Percentiles rank a stretch among this genome's conserved stretches.
Evolutionary conservation across 2,113 vertebrate species (phyloP).

Genomic region (Planiliza haematocheilus): DNA sequence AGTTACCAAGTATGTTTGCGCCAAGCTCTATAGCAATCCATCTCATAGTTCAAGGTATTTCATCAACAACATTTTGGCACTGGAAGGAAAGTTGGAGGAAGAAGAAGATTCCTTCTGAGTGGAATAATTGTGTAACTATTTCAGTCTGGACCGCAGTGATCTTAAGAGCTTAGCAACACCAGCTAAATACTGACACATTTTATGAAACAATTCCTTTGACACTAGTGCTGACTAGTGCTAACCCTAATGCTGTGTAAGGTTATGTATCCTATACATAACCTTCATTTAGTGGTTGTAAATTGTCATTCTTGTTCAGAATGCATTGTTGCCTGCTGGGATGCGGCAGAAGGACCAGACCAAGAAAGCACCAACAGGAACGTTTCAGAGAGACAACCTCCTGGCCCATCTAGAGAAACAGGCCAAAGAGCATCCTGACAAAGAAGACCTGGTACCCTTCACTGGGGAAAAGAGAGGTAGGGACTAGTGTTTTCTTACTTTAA

Average conservation of each 20-base stretch:
- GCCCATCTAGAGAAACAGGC: slow-evolving; percentile 97
- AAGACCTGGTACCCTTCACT: slow-evolving; percentile 95
- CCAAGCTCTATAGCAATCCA: background rate
- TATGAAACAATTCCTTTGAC: background rate
- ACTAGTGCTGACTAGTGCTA: background rate
- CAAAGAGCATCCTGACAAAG: slow-evolving; percentile 92
- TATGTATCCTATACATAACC: too few relatives aligned
- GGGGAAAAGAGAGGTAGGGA: slow-evolving; percentile 95
- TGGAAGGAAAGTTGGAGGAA: too few relatives aligned
- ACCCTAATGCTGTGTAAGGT: too few relatives aligned
- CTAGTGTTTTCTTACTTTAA: too few relatives aligned
- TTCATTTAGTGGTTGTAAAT: slow-evolving; percentile 1
- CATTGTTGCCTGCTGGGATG: slow-evolving; percentile 92
- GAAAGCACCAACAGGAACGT: slow-evolving; percentile 93
- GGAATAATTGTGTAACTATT: background rate
- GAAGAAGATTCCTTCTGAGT: background rate
- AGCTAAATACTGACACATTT: background rate
- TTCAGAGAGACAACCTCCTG: slow-evolving; percentile 94
- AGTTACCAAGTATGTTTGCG: background rate
- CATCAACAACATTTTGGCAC: background rate
- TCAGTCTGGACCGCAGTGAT: background rate
- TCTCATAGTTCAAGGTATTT: background rate
- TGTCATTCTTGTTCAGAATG: slow-evolving; percentile 84
- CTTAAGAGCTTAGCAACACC: background rate
- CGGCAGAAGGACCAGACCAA: slow-evolving; percentile 98